Evolutionary conservation across 2,113 vertebrate species (phyloP), one percentile per base, ranked within the genome.

Genomic region (Caranx melampygus): DNA sequence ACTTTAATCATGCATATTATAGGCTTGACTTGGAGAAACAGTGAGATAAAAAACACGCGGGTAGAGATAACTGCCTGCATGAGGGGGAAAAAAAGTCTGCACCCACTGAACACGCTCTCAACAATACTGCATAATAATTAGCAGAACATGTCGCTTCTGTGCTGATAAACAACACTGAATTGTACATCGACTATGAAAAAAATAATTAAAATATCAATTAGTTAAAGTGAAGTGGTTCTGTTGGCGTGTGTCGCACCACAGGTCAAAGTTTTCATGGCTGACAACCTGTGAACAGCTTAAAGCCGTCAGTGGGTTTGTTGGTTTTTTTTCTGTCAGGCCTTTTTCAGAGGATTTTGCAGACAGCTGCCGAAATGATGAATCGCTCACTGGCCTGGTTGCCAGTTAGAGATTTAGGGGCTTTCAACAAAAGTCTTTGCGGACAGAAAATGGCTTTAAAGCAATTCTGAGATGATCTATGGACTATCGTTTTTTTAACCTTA

Each of bases 1-100:
- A 83, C 83, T 91, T 90, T 83, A 87, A 86, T 89, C 84, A 91
- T 91, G 83, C 81, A 92, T 94, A 94, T 91, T 91, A 92, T 93
- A 90, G 78, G 63, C 75, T 84, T 64, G 74, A 78, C 62, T 88
- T 80, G 62, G 63, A 90, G 71, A 88, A 90, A 85, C 54, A 81
- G 18, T 69, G 66, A 87, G 86, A 87, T 83, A 83, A 82, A 91
- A 88, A 81, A 90, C 76, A 83, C 57, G 72, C 58, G 75, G 59
- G 60, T n/a, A 85, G 81, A 82, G 79, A 85, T 91, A 90, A 91
- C 91, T 92, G 72, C 75, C 69, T 70, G 26, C 26, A 26, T 26
- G 26, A 26, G 26, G 26, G 26, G 33, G 59, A 75, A 71, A 75
- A 67, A 78, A 72, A 58, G 68, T 55, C 5, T 59, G 59, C 82